Evolutionary conservation across 2,888 invertebrate species (phyloP).

Genomic region (Sinopyrophorus schimmeli): DNA sequence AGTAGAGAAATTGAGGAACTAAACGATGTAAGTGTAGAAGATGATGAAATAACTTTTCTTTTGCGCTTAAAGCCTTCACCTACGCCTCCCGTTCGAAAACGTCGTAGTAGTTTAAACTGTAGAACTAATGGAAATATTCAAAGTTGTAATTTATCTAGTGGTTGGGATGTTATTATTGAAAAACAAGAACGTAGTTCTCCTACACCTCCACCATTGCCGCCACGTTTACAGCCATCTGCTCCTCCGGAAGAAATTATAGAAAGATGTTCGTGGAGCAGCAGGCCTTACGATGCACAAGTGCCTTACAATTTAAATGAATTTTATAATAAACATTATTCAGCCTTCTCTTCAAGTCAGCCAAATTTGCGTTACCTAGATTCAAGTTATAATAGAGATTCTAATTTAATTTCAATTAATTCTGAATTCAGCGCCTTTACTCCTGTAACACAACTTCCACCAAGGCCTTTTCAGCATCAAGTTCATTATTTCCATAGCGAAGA

Average conservation of each 20-base stretch:
- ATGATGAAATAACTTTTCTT: conserved; percentile 53
- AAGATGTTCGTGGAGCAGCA: conserved; percentile 35
- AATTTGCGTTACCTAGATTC: conserved; percentile 26
- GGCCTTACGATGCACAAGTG: conserved; percentile 29
- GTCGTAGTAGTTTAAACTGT: conserved; percentile 38
- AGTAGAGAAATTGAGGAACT: conserved; percentile 10
- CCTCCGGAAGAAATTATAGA: conserved; percentile 46
- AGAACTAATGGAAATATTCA: conserved; percentile 27
- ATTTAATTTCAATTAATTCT: conserved; percentile 8
- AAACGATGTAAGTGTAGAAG: conserved; percentile 33
- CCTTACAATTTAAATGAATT: conserved; percentile 12
- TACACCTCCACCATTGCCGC: conserved; percentile 31
- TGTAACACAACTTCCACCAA: conserved; percentile 6
- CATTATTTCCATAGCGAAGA: conserved; percentile 9
- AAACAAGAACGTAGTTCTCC: conserved; percentile 31
- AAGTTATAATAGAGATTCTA: conserved; percentile 1
- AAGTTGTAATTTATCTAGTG: conserved; percentile 25
- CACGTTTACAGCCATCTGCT: conserved; percentile 47
- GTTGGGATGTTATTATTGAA: conserved; percentile 53
- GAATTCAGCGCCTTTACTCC: conserved; percentile 4
- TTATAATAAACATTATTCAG: conserved; percentile 12
- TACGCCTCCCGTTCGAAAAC: conserved; percentile 47
- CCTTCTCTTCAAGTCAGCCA: conserved; percentile 33
- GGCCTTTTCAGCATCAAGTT: conserved; percentile 8
- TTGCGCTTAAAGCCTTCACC: conserved; percentile 51